Evolutionary conservation across 2,113 vertebrate genomes (phyloP).

Genomic region (Cygnus atratus): DNA sequence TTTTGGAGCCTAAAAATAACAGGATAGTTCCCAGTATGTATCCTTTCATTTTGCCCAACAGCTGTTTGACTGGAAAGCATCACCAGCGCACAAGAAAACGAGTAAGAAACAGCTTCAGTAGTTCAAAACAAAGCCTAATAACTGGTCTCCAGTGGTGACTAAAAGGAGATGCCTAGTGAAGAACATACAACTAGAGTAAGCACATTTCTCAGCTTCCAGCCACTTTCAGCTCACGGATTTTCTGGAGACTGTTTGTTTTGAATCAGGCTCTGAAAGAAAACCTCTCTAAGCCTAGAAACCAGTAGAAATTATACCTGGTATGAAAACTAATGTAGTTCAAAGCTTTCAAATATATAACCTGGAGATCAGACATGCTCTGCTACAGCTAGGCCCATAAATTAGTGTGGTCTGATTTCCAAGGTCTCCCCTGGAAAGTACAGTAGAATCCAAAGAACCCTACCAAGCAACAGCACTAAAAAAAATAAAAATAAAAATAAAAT

Average conservation of each 20-base stretch:
- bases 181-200: background rate
- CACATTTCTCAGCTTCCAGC: background rate
- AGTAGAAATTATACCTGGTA: background rate
- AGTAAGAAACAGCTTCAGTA: background rate
- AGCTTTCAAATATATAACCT: background rate
- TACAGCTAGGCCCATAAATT: background rate
- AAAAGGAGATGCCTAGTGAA: background rate
- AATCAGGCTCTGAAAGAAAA: background rate
- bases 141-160: background rate
- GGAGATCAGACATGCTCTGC: background rate
- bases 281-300: background rate
- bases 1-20: background rate
- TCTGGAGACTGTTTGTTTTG: background rate
- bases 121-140: background rate
- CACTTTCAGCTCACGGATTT: background rate
- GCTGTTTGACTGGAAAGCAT: background rate
- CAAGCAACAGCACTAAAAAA: rapidly evolving
- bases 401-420: background rate
- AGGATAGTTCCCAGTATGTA: background rate
- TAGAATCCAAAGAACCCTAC: background rate
- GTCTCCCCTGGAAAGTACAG: background rate
- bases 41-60: background rate
- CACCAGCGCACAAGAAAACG: background rate
- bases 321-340: background rate
- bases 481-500: background rate